Percentiles rank a stretch among this genome's conserved stretches.
Evolutionary conservation across 2,113 vertebrate species (phyloP).

Genomic region (Cyprinodon tularosa): DNA sequence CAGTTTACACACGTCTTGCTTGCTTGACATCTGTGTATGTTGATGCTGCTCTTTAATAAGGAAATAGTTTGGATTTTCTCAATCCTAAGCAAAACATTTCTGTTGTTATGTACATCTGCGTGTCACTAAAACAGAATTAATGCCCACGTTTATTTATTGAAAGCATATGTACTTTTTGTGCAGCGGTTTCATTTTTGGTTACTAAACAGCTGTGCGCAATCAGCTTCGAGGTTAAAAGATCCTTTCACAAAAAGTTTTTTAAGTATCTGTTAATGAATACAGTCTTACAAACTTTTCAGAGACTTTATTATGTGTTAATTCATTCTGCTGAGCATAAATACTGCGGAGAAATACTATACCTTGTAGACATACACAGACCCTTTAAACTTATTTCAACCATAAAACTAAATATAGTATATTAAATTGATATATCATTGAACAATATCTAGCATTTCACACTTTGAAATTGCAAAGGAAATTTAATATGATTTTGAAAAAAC

Average conservation of each 20-base stretch:
- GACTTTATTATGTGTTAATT: not conserved
- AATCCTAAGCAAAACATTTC: slow-evolving; percentile 1
- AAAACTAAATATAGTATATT: not conserved
- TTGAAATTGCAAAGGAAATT: too few species aligned
- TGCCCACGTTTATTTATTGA: slow-evolving; percentile 9
- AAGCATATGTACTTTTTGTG: slow-evolving; percentile 16
- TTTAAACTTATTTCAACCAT: not conserved
- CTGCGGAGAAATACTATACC: not conserved
- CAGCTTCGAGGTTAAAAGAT: slow-evolving; percentile 2
- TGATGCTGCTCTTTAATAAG: slow-evolving; percentile 4
- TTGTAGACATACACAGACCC: not conserved
- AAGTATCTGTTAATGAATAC: not conserved
- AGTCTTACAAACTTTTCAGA: not conserved
- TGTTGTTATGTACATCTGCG: not conserved
- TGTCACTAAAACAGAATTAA: slow-evolving; percentile 13
- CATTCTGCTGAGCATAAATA: not conserved
- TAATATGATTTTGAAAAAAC: too few species aligned
- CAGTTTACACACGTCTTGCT: not conserved
- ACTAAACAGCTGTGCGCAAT: not conserved
- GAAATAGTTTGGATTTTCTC: slow-evolving; percentile 4
- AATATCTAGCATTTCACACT: too few species aligned
- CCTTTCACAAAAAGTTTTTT: not conserved
- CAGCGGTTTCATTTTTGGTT: slow-evolving; percentile 8
- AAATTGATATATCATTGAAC: not conserved
- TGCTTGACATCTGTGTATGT: not conserved